Base-by-base conservation (phyloP, 2,113 vertebrate genomes). In the Muntiacus reevesi region DNA sequence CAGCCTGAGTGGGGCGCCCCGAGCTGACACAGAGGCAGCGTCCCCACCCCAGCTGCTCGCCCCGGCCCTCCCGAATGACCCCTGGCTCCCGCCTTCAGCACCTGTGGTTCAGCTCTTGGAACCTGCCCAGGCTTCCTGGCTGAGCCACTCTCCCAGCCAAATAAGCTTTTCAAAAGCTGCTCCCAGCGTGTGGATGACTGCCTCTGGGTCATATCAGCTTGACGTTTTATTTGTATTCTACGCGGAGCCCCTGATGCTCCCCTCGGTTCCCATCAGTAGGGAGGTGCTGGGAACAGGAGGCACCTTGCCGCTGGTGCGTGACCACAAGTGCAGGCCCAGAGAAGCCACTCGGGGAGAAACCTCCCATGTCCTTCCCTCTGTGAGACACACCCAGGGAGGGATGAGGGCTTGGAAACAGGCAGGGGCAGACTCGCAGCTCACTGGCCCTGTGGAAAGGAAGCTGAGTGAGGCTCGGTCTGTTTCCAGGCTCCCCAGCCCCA, bases 161-260 rank as follows among this genome's bases (percentile, higher is more conserved):
- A 92, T 92, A 95, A 97, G 91, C 95, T 85, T 96, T 96, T 93
- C 89, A 91, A 54, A 97, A 87, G 94, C 94, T 95, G 83, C 62
- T 81, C 91, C 60, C 45, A 6, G 88, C 54, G 1, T 52, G 92
- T 33, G 76, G 96, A 40, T 86, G 71, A 82, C 94, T 97, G 96
- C 92, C 74, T 95, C 97, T 97, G 87, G 89, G 84, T 76, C 97
- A 59, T 40, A 21, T 96, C 96, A 94, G 52, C 92, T 88, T 90
- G 96, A 96, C 71, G 0, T 60, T 96, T 94, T 97, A 93, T 97
- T 98, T 95, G 95, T 91, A 55, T 96, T 97, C 92, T 94, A 52
- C 71, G 76, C 27, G 0, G 54, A 96, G 95, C 91, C 94, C 90
- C 81, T 76, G 52, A 55, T 87, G 92, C 84, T 82, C 96, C 94